Evolutionary conservation across 2,797 vertebrate genomes (phyloP), one percentile per base, ranked within the genome.

Genomic region (Neoniphon sammara): DNA sequence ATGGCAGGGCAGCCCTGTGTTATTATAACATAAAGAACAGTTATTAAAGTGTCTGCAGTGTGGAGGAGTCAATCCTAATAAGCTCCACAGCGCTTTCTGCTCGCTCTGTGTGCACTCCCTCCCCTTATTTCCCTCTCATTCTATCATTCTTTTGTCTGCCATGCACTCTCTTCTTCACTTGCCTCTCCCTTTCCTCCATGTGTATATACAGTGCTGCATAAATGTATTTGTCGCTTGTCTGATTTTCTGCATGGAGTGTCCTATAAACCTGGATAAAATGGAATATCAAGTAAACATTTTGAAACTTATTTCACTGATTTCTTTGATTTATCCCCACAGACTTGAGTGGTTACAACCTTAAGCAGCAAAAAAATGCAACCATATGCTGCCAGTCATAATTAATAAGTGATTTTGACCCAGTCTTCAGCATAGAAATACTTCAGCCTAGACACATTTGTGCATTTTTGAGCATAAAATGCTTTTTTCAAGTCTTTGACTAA

Each of bases 11-110:
- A 87, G 88, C 72, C 84, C 88, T 78, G 83, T 92, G 86, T 90
- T 94, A 89, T 93, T 94, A 93, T 92, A 95, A 94, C 91, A 93
- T 95, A 94, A 95, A 93, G 83, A 94, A 95, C 72, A 88, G 87
- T 94, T 95, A 93, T 94, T 95, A 96, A 96, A 94, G 85, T 93
- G 88, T 95, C 93, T 92, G 88, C 74, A 78, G 74, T 90, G 91
- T 90, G 92, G 92, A 77, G 90, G 91, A 91, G 91, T 96, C 95
- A 88, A 95, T 88, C 88, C 87, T 90, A 94, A 93, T 93, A 93
- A 92, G 92, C 91, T 92, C 93, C 87, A 93, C 92, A 90, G 90
- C 89, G 90, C 83, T 86, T 91, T 92, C 84, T 69, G 70, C 81
- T 78, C 62, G 69, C 64, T 8, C 44, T 42, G 67, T 80, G 49